Evolutionary conservation across 1,140 invertebrate species (phyloP), one percentile per base, ranked within the genome.

Genomic region (Aphis gossypii): DNA sequence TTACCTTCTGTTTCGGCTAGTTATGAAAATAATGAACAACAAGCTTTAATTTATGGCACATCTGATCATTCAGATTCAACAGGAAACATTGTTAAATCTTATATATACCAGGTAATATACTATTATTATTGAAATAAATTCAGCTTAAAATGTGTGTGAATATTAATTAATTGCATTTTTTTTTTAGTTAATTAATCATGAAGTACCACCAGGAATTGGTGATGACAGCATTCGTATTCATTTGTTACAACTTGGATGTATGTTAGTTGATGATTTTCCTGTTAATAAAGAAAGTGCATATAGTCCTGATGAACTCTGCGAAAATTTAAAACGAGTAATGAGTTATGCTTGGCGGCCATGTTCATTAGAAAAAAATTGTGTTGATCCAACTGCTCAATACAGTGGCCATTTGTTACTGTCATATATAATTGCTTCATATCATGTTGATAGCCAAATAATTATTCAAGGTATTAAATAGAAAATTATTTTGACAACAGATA

Each of bases 391-490:
- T 0, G 99, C 99, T 0, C 97, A 99, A 95, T 99, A 99, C 95
- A 99, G 99, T 95, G 99, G 99, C 0, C 99, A 99, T 95, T 95
- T 99, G n/a, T 95, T 99, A 25, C 96, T 99, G 3, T 98, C 98
- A 94, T 99, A 99, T 94, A 99, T 99, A 94, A 99, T 99, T 94
- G 98, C 99, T 6, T 99, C 99, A 95, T 99, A 99, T 96, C 98
- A 99, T 23, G 99, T 99, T 94, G 98, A 99, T 95, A 99, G 99
- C 94, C 96, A 98, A 94, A 99, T 99, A 94, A 98, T 99, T 0
- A 95, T 99, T 11, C 99, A 99, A 97, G 97, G 96, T 96, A 94
- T 89, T 60, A 83, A 54, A 8, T n/a, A 90, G 3, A 35, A 68
- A 68, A 68, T 14, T 51, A 5, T n/a, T 56, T 87, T 89, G 41